Evolutionary conservation across 2,888 invertebrate species (phyloP).

Genomic region (Euclidia mi): DNA sequence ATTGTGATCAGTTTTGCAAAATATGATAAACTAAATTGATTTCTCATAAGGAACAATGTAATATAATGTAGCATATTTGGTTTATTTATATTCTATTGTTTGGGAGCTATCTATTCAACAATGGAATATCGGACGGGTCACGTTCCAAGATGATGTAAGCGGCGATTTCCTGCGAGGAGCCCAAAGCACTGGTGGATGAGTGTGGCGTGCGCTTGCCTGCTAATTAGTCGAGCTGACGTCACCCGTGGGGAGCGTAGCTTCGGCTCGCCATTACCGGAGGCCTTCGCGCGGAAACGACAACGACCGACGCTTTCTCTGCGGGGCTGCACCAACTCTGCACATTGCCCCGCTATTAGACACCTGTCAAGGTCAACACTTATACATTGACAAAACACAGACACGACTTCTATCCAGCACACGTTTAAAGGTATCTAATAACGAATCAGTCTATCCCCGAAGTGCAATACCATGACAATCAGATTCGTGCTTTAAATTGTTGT

Average conservation of each 20-base stretch:
- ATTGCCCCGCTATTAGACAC: slow-evolving; percentile 60
- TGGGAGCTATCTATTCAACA: slow-evolving; percentile 61
- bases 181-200: slow-evolving; percentile 68
- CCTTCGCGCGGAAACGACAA: slow-evolving; percentile 89
- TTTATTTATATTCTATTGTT: too few species aligned
- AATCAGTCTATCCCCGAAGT: neutral
- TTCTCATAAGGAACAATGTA: slow-evolving; percentile 42
- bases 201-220: slow-evolving; percentile 77
- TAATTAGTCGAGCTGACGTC: slow-evolving; percentile 86
- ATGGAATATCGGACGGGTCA: slow-evolving; percentile 68
- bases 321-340: slow-evolving; percentile 64
- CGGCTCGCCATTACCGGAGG: slow-evolving; percentile 79
- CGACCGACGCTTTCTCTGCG: slow-evolving; percentile 87
- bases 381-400: slow-evolving; percentile 11
- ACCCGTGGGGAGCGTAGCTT: slow-evolving; percentile 75
- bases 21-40: slow-evolving; percentile 19
- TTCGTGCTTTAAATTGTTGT: slow-evolving; percentile 32
- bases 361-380: slow-evolving; percentile 63
- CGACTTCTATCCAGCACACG: slow-evolving; percentile 4
- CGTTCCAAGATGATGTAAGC: slow-evolving; percentile 85
- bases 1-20: slow-evolving; percentile 1
- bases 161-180: slow-evolving; percentile 82
- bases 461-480: slow-evolving; percentile 11
- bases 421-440: neutral
- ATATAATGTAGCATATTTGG: slow-evolving; percentile 42